Evolutionary conservation across 92 coral and sea anemone genomes (phyloP).

Genomic region (Actinernus sp.): DNA sequence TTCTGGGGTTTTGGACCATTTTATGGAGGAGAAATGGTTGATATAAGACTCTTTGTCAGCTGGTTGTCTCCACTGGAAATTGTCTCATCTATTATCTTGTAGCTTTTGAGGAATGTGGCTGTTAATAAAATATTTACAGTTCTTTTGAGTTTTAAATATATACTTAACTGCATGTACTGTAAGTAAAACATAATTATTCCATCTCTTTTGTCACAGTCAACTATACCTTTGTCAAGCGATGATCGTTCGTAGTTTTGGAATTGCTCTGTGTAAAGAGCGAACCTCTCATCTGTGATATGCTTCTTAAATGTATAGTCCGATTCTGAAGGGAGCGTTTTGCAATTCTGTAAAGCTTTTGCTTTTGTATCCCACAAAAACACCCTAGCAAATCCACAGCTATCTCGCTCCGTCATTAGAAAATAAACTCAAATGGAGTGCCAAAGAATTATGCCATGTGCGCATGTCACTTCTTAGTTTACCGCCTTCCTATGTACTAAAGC

Average conservation of each 20-base stretch:
- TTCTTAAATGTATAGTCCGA: background rate
- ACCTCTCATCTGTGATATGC: conserved; percentile 15
- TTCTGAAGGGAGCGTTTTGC: conserved; percentile 1
- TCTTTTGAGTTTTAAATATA: background rate
- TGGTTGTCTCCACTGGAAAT: conserved; percentile 36
- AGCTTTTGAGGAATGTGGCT: conserved; percentile 41
- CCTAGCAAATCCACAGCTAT: conserved; percentile 25
- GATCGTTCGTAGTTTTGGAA: conserved; percentile 25
- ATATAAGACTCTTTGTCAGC: conserved; percentile 22
- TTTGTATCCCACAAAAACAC: conserved; percentile 30
- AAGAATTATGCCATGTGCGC: background rate
- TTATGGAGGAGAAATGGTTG: conserved; percentile 26
- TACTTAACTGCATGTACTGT: too few species aligned
- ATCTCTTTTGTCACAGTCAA: too few species aligned
- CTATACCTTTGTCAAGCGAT: conserved; percentile 32
- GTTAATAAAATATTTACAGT: conserved; percentile 3
- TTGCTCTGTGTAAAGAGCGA: conserved; percentile 12
- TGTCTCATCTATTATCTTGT: conserved; percentile 39
- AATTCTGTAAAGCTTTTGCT: background rate
- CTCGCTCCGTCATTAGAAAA: conserved; percentile 30
- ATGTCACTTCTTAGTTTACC: conserved; percentile 3
- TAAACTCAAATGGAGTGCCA: conserved; percentile 16
- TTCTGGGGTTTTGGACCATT: conserved; percentile 28
- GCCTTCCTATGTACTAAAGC: background rate
- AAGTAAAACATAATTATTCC: too few species aligned